Base-by-base conservation (phyloP, 2,113 vertebrate species). In the Bujurquina vittata region DNA sequence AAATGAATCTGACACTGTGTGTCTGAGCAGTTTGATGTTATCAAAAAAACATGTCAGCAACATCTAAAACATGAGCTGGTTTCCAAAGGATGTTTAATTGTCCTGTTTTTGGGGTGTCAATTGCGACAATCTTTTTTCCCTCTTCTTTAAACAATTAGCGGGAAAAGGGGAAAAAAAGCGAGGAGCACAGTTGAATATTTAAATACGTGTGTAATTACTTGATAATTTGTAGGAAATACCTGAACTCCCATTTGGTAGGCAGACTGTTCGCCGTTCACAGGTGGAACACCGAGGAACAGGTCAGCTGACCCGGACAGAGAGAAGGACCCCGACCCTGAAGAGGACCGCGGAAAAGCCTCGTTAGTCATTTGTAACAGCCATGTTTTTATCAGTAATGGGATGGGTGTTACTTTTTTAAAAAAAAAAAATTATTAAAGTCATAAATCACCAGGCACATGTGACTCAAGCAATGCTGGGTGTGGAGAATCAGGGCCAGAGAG, bases 281-380 rank as follows among this genome's bases (percentile, higher is more conserved):
- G 95, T 52, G 97, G 96, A 94, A 96, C 96, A 63, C 96, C 97
- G 55, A 98, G 95, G 94, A 98, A 98, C 88, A 98, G 95, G 94
- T 98, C 97, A 86, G 96, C 96, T 35, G 97, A 97, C 75, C 96
- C 97, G 10, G 97, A 96, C 87, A 97, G 96, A 61, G 96, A 97
- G 95, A 98, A 98, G 85, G 97, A 97, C 49, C 97, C 97, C 33
- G 97, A 98, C 73, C 97, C 97, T 98, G 84, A 12, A 78, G 61
- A 74, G 5, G 43, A 43, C 40, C 46, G 4, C 14, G 0, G 10
- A 31, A 23, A 72, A 72, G 52, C 3, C 26, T 52, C 12, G 2
- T 31, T 31, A 52, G 26, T 72, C 65, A 52, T 31, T 54, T 54
- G 23, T 31, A 17, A 54, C 46, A 72, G 67, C 0, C 26, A n/a